Evolutionary conservation across 2,113 vertebrate genomes (phyloP), one percentile per base, ranked within the genome.

Genomic region (Dipodomys merriami): DNA sequence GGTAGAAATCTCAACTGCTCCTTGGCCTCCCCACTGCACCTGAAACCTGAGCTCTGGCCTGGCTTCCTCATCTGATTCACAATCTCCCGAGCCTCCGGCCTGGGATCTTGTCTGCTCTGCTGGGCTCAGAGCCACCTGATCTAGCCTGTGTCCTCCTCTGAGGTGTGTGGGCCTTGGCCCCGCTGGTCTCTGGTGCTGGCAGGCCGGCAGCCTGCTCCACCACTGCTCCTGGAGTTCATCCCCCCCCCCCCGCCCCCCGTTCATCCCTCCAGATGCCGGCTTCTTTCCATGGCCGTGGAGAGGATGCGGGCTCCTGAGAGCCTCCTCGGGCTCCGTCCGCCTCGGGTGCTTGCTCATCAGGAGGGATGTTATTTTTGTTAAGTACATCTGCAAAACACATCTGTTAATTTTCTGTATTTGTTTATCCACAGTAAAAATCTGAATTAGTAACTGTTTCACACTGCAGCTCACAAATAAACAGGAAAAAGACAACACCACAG

Each of bases 391-490:
- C 86, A 96, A 95, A 95, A 91, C 96, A 95, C 97, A 95, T 96
- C 82, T 91, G 74, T 57, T 95, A 91, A 95, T 79, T 94, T 93
- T 82, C 92, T 33, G 90, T 93, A 6, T 2, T 96, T 96, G 96
- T 89, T 97, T 96, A 97, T 93, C 90, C 95, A 94, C 87, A 96
- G 96, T n/a, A 6, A 35, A 94, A 95, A 86, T 97, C 97, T 95
- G 93, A 76, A 93, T 97, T 96, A 97, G 83, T 85, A 77, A 97
- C 95, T 96, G 97, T 97, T 98, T 97, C 95, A 83, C 95, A 83
- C 27, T 86, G 86, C 76, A 62, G 84, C 91, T 94, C 86, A 83
- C 78, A 88, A 89, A 96, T 77, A 97, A 97, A 95, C 1, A 27
- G 29, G 33, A 65, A 88, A 96, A 91, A 95, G 89, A 83, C 88